These are phyloP conservation scores for Rhineura floridana DNA, from an alignment of 2,113 vertebrate genomes.

Conservation along the genomic window DNA sequence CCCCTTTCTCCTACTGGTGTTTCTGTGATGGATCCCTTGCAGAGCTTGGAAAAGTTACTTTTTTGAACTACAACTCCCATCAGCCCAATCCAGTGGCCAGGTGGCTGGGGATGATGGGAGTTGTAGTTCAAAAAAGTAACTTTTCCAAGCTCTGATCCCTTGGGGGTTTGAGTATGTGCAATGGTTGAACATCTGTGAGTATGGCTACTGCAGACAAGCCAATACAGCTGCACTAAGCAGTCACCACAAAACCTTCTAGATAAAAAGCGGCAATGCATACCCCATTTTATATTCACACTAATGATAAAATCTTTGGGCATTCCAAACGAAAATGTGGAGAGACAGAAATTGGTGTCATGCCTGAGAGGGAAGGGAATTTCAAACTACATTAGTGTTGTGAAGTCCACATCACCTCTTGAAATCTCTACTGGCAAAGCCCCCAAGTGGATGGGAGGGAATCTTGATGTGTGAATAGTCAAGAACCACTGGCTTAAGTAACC, in stretches of 20 bases:
- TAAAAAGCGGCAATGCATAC: background rate
- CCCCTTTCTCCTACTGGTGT: too few species aligned
- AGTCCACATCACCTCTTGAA: accelerated
- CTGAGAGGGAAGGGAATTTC: background rate
- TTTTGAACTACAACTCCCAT: too few species aligned
- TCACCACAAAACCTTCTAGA: background rate
- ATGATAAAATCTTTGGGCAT: background rate
- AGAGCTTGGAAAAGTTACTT: too few species aligned
- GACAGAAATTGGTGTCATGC: background rate
- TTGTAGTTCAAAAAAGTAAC: too few species aligned
- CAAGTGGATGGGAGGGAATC: background rate
- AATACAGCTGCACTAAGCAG: background rate
- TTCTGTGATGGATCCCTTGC: background rate
- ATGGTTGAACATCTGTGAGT: background rate
- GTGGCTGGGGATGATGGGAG: too few species aligned
- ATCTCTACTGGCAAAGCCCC: background rate
- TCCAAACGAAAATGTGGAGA: background rate
- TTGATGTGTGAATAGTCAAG: background rate
- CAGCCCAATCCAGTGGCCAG: too few species aligned
- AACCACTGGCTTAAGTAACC: slow-evolving; percentile 7
- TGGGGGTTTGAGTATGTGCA: background rate
- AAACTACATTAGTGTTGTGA: background rate
- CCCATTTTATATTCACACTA: background rate
- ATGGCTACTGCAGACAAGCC: background rate
- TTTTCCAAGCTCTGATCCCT: too few species aligned